Conservation (phyloP, 1,140 invertebrate genomes). For the Teleopsis dalmanni region DNA sequence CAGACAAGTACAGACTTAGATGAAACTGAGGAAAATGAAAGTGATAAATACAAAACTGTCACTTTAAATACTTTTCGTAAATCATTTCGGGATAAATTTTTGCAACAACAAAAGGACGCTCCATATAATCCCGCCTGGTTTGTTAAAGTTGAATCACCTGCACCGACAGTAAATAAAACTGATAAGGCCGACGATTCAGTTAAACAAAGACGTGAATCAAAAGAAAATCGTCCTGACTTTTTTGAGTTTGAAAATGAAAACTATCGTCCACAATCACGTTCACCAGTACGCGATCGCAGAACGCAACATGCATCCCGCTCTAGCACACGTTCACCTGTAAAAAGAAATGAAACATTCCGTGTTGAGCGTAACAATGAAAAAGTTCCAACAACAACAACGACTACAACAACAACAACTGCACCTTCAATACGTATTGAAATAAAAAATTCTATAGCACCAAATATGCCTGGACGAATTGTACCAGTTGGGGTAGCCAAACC, state of each 20-base stretch:
- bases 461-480: constrained; percentile 32
- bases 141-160: constrained; percentile 30
- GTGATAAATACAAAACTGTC: constrained; percentile 38
- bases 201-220: constrained; percentile 12
- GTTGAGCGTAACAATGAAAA: constrained; percentile 14
- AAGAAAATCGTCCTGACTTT: constrained; percentile 37
- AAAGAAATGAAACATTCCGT: constrained; percentile 36
- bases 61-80: constrained; percentile 41
- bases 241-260: constrained; percentile 40
- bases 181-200: neutral
- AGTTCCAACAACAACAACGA: constrained; percentile 16
- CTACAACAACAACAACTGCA: neutral
- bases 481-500: constrained; percentile 41
- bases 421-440: constrained; percentile 39
- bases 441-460: constrained; percentile 38
- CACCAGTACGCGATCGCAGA: constrained; percentile 23
- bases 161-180: neutral
- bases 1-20: constrained; percentile 20
- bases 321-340: constrained; percentile 35
- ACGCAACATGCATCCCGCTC: constrained; percentile 22
- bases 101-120: constrained; percentile 32
- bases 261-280: constrained; percentile 36
- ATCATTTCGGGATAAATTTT: constrained; percentile 37
- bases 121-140: constrained; percentile 42
- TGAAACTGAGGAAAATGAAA: constrained; percentile 25